Conservation (phyloP, 2,888 invertebrate genomes). For the Cartodere bifasciata region DNA sequence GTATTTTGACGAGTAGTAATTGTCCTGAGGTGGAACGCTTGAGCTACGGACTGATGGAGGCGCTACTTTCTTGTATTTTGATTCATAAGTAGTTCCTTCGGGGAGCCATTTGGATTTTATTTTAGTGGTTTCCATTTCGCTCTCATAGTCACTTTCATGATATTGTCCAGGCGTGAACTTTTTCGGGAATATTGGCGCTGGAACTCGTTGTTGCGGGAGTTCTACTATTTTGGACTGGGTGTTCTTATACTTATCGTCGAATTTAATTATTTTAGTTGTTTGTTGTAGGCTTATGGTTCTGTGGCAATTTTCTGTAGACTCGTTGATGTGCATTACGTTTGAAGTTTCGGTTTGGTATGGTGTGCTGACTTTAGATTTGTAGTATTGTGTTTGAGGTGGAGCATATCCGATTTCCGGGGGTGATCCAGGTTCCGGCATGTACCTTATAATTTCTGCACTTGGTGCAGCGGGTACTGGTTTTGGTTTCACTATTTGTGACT, state of each 20-base stretch:
- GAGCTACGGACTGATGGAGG: conserved; percentile 41
- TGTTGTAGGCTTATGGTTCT: conserved; percentile 56
- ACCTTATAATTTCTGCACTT: conserved; percentile 29
- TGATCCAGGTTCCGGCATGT: conserved; percentile 43
- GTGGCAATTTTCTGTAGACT: conserved; percentile 51
- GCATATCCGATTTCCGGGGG: conserved; percentile 47
- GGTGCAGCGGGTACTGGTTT: conserved; percentile 36
- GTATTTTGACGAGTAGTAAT: conserved; percentile 36
- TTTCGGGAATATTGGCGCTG: conserved; percentile 45
- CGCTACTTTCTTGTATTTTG: conserved; percentile 47
- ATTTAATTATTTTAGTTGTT: conserved; percentile 55
- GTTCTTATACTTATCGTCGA: conserved; percentile 37
- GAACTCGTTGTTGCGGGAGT: conserved; percentile 34
- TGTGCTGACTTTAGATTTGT: conserved; percentile 42
- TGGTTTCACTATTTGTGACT: conserved; percentile 39
- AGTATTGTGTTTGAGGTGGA: conserved; percentile 40
- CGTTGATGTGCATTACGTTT: conserved; percentile 57
- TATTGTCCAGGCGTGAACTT: conserved; percentile 54
- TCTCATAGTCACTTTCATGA: conserved; percentile 57
- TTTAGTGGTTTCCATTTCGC: conserved; percentile 47
- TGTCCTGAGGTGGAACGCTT: conserved; percentile 45
- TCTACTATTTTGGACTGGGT: conserved; percentile 36
- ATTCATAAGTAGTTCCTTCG: conserved; percentile 41
- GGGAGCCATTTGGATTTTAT: conserved; percentile 55
- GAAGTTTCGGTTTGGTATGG: conserved; percentile 53